These are phyloP conservation scores for Dryococelus australis DNA, from an alignment of 2,888 invertebrate genomes.

Conservation along the genomic window DNA sequence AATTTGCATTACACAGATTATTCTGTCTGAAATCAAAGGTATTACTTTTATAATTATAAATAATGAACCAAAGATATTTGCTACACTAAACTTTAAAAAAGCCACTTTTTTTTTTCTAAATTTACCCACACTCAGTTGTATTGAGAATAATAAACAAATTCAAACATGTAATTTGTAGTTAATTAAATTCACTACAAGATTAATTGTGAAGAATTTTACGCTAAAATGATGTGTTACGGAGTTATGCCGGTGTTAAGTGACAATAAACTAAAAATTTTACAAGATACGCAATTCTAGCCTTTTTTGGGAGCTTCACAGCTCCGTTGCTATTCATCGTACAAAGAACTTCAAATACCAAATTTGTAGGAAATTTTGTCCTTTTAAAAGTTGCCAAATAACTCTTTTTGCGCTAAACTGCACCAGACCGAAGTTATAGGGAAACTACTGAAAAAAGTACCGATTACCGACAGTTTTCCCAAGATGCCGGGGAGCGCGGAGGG, in stretches of 20 bases:
- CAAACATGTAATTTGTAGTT: no score
- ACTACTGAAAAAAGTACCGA: not conserved
- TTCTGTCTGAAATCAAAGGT: no score
- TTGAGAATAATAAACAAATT: not conserved
- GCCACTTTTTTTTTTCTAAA: no score
- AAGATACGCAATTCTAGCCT: not conserved
- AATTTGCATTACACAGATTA: no score
- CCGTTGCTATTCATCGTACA: not conserved
- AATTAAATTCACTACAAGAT: no score
- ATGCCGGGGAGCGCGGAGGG: no score
- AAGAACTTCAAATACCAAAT: not conserved
- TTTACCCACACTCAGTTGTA: no score
- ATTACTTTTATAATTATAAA: not conserved
- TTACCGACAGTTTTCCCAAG: not conserved
- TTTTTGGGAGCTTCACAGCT: not conserved
- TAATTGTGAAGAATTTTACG: no score
- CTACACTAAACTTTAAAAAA: no score
- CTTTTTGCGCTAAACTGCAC: not conserved
- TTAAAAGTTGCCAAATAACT: not conserved
- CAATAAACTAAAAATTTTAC: no score
- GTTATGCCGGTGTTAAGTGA: no score
- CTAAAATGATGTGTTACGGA: no score
- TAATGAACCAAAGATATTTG: not conserved
- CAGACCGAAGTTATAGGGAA: not conserved
- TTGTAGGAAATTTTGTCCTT: not conserved